Percentiles rank a stretch among this genome's conserved stretches.
Conservation (phyloP, 1,140 invertebrate species). For the Macrosteles quadrilineatus region DNA sequence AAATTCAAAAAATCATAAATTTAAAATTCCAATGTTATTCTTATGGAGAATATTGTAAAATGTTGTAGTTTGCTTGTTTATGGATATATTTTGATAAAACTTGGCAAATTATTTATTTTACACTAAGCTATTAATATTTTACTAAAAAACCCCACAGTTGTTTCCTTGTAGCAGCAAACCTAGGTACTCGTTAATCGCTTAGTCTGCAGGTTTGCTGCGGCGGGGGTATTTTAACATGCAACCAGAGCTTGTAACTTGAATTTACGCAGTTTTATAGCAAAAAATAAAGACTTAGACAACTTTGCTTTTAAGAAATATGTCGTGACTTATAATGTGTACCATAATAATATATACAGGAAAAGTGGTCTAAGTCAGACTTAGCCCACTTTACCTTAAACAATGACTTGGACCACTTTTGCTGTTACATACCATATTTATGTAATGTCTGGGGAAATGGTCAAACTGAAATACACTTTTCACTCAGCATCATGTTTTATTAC, state of each 20-base stretch:
- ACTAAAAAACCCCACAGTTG: too few species aligned
- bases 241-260: not conserved
- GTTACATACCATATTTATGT: not conserved
- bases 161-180: too few species aligned
- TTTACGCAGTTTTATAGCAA: conserved; percentile 9
- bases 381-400: not conserved
- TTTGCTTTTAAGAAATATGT: not conserved
- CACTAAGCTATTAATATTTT: too few species aligned
- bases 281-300: not conserved
- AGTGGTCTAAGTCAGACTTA: conserved; percentile 12
- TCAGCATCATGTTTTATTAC: conserved; percentile 14
- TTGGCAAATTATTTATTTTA: too few species aligned
- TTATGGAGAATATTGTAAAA: too few species aligned
- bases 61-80: too few species aligned
- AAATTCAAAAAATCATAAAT: too few species aligned
- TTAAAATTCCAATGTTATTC: too few species aligned
- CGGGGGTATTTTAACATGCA: conserved; percentile 16
- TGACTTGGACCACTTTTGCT: conserved; percentile 14
- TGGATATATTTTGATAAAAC: too few species aligned
- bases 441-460: not conserved
- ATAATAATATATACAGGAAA: conserved; percentile 1
- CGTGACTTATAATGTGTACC: not conserved
- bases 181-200: too few species aligned
- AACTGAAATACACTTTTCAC: not conserved
- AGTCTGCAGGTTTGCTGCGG: too few species aligned